These are phyloP conservation scores for Fregata magnificens DNA, from an alignment of 2,113 vertebrate genomes.

Conservation along the genomic window DNA sequence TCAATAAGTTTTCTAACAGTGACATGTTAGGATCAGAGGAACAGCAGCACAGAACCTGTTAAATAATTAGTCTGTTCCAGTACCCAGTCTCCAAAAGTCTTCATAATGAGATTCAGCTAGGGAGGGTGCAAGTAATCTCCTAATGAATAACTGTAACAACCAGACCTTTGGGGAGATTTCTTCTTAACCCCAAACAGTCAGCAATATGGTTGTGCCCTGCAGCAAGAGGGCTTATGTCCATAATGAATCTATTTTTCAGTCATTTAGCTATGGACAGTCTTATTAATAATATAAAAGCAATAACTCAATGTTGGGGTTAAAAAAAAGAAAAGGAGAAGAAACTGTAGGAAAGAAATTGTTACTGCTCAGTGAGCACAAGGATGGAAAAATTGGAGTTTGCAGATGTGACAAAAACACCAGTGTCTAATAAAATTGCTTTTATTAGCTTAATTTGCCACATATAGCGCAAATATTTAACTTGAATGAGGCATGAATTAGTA, in stretches of 20 bases:
- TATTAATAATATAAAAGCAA: slow-evolving; percentile 45
- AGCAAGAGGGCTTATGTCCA: slow-evolving; percentile 21
- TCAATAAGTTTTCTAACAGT: background rate
- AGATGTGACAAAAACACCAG: slow-evolving; percentile 31
- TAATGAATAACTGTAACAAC: slow-evolving; percentile 33
- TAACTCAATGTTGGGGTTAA: background rate
- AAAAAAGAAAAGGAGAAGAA: background rate
- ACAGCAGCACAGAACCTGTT: background rate
- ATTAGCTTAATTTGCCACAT: slow-evolving; percentile 61
- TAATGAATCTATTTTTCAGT: slow-evolving; percentile 37
- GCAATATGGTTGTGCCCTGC: background rate
- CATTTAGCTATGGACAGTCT: slow-evolving; percentile 20
- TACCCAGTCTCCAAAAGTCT: background rate
- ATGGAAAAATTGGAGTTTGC: slow-evolving; percentile 2
- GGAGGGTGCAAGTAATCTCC: slow-evolving; percentile 23
- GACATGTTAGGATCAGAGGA: background rate
- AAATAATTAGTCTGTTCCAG: slow-evolving; percentile 31
- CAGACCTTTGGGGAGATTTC: slow-evolving; percentile 23
- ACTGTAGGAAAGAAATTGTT: background rate
- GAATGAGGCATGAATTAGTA: slow-evolving; percentile 56
- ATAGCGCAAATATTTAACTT: slow-evolving; percentile 47
- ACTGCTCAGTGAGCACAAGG: background rate
- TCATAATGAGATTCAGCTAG: background rate
- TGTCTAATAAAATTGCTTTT: slow-evolving; percentile 38
- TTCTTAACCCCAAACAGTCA: slow-evolving; percentile 23